Conservation (phyloP, 2,888 invertebrate species). For the Trypoxylon attenuatum region DNA sequence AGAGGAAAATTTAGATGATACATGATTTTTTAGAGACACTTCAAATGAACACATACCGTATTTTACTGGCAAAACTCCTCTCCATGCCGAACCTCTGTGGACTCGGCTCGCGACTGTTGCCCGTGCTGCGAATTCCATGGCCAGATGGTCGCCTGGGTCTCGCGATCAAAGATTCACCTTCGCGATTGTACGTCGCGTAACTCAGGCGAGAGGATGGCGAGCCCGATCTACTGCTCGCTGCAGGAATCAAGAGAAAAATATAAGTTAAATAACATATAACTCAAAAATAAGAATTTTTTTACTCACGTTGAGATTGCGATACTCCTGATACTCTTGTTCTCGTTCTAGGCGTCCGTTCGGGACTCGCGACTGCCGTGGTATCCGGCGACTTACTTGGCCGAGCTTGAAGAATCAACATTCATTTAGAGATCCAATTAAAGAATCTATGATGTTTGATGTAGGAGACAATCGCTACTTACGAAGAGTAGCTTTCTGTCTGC, state of each 20-base stretch:
- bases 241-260: constrained; percentile 23
- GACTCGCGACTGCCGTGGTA: constrained; percentile 77
- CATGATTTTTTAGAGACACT: background rate
- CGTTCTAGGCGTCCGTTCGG: constrained; percentile 78
- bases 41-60: constrained; percentile 54
- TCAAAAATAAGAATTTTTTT: background rate
- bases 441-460: background rate
- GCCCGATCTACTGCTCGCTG: constrained; percentile 94
- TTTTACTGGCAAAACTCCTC: constrained; percentile 66
- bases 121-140: constrained; percentile 68
- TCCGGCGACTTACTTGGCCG: constrained; percentile 81
- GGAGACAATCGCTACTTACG: constrained; percentile 79
- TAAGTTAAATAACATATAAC: background rate
- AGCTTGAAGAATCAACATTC: constrained; percentile 74
- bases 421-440: background rate
- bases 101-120: constrained; percentile 75
- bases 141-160: constrained; percentile 83
- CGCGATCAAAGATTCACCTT: constrained; percentile 74
- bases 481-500: constrained; percentile 84
- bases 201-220: constrained; percentile 92
- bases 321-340: constrained; percentile 84
- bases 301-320: constrained; percentile 95
- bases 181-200: constrained; percentile 81
- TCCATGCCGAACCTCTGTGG: constrained; percentile 73
- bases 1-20: too few species aligned